Percentiles rank a stretch among this genome's conserved stretches.
These are phyloP conservation scores for Danio rerio DNA, from an alignment of 2,113 vertebrate genomes.

Conservation along the genomic window GRCz12tu NC_133193.1:14873001-14873500, in stretches of 20 bases:
- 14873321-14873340: not conserved
- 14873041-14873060: too few species aligned
- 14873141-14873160: not conserved
- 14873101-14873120: not conserved
- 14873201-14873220: not conserved
- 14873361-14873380: not conserved
- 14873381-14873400: not conserved
- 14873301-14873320: not conserved
- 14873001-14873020: too few species aligned
- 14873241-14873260: not conserved
- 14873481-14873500: not conserved
- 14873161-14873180: not conserved
- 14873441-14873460: constrained; percentile 11
- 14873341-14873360: not conserved
- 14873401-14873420: not conserved
- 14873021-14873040: too few species aligned
- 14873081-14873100: not conserved
- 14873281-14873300: not conserved
- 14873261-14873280: not conserved
- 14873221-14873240: not conserved
- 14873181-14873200: not conserved
- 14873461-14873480: not conserved
- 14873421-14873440: not conserved
- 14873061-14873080: too few species aligned
- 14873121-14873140: not conserved